Evolutionary conservation across 2,888 invertebrate genomes (phyloP).

Genomic region (Leptopilina syphax): DNA sequence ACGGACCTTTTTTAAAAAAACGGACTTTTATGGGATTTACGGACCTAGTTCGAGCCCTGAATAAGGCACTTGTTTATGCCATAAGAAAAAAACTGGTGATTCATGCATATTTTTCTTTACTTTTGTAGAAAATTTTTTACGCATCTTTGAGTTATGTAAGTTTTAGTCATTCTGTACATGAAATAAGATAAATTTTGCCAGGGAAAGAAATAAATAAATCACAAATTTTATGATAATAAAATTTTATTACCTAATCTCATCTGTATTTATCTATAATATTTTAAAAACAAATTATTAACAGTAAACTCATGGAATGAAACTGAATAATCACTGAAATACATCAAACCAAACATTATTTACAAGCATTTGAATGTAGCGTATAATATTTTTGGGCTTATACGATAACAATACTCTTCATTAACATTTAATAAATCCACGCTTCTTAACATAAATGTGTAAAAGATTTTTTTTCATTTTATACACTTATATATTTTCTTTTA

Average conservation of each 20-base stretch:
- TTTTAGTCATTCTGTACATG: no score
- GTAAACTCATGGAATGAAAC: constrained; percentile 14
- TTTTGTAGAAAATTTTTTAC: no score
- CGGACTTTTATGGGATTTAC: no score
- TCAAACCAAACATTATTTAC: background rate
- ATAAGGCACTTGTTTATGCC: no score
- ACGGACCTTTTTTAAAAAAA: no score
- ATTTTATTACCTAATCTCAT: constrained; percentile 21
- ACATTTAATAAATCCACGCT: background rate
- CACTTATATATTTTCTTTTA: background rate
- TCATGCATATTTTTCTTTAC: no score
- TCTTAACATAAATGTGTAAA: background rate
- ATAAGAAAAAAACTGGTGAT: no score
- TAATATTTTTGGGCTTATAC: background rate
- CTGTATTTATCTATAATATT: background rate
- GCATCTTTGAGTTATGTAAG: no score
- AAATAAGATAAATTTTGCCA: no score
- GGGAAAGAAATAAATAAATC: background rate
- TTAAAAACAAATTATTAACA: constrained; percentile 9
- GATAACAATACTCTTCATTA: constrained; percentile 17
- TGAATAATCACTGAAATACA: background rate
- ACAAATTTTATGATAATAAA: constrained; percentile 4
- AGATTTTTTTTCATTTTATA: background rate
- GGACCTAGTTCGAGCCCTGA: no score
- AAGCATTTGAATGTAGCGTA: background rate